These are phyloP conservation scores for Gallinago nigripennis DNA, from an alignment of 2,797 vertebrate genomes.

Conservation along the genomic window DNA sequence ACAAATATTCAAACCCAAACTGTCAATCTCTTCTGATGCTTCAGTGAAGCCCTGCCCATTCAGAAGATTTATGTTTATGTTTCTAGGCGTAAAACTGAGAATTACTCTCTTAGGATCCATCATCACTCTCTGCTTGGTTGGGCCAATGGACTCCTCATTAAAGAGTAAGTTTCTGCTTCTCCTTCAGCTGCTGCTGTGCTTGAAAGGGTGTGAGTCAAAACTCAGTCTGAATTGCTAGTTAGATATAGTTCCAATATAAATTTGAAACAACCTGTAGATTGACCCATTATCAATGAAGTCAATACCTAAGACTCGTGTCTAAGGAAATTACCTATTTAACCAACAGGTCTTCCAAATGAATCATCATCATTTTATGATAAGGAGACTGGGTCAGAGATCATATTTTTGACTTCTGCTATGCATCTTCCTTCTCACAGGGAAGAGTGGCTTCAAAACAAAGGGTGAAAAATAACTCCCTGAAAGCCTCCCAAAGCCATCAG, in stretches of 20 bases:
- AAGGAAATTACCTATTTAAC: not conserved
- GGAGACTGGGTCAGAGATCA: not conserved
- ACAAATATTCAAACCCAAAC: not conserved
- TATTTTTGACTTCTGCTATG: not conserved
- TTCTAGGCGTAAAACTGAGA: not conserved
- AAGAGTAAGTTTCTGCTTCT: not conserved
- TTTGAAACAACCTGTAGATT: not conserved
- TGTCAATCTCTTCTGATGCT: not conserved
- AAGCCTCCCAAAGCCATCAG: not conserved
- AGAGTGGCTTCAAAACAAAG: not conserved
- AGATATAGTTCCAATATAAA: not conserved
- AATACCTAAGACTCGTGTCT: not conserved
- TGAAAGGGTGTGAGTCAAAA: not conserved
- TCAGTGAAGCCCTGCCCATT: not conserved
- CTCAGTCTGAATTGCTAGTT: not conserved
- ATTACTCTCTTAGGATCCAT: not conserved
- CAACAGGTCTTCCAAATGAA: not conserved
- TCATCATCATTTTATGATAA: not conserved
- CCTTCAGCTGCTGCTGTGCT: not conserved
- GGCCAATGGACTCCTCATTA: not conserved
- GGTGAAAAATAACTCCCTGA: not conserved
- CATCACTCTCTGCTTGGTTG: not conserved
- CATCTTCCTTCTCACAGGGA: not conserved
- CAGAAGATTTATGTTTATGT: not conserved
- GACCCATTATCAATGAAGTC: not conserved